Conservation (phyloP, 1,140 invertebrate species). For the Pantala flavescens region DNA sequence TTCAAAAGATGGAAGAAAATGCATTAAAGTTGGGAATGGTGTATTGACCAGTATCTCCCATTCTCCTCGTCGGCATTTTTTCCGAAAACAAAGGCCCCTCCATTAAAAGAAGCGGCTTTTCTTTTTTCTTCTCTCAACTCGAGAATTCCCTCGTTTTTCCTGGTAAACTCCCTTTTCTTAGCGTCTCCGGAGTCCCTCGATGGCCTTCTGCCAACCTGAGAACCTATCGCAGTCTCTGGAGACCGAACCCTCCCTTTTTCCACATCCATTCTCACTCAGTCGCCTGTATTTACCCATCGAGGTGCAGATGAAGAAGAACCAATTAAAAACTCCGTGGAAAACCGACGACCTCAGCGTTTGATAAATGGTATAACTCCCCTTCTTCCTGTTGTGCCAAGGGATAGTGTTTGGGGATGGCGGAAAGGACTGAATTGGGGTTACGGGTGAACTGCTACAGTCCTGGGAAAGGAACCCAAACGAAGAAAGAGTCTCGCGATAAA, state of each 20-base stretch:
- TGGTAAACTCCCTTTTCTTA: no score
- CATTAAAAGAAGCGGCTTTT: no score
- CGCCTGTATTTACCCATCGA: background rate
- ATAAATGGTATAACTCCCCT: background rate
- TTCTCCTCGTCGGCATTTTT: no score
- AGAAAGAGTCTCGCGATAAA: no score
- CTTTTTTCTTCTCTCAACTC: no score
- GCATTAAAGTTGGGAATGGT: no score
- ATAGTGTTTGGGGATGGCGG: background rate
- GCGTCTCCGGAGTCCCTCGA: background rate
- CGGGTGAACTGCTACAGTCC: background rate
- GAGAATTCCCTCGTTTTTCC: no score
- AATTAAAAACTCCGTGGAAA: constrained; percentile 6
- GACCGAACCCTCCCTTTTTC: background rate
- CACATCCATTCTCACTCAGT: background rate
- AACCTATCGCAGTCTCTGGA: background rate
- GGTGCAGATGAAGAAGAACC: background rate
- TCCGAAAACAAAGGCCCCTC: no score
- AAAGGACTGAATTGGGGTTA: background rate
- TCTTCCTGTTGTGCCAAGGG: background rate
- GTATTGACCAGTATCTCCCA: no score
- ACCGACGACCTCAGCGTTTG: background rate
- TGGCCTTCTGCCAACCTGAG: background rate
- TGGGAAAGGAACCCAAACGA: no score
- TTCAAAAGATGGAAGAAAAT: no score